A percentile compares a stretch with the other conserved stretches of the same genome.
phyloP scores from a whole-genome alignment of 2,888 invertebrate genomes.

The Euproctis similis region DNA sequence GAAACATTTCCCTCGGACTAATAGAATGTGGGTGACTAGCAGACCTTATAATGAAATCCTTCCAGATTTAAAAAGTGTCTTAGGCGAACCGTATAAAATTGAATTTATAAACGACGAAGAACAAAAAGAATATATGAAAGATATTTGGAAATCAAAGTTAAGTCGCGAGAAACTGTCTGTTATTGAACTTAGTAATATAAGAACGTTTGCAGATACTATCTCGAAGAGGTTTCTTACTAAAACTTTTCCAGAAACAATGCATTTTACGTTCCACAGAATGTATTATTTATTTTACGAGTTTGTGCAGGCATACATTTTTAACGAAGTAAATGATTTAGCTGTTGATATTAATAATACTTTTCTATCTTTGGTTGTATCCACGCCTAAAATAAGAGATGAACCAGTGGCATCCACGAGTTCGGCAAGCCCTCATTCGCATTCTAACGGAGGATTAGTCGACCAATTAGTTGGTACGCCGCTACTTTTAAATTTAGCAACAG shows the following conservation, averaged over 20 bases:
- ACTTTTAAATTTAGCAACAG: conserved; percentile 10
- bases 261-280: conserved; percentile 1
- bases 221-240: background rate
- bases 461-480: conserved; percentile 8
- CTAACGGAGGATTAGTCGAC: background rate
- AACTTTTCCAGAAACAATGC: background rate
- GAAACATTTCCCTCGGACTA: conserved; percentile 1
- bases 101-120: conserved; percentile 6
- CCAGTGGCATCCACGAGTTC: no score
- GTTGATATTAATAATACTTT: no score
- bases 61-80: conserved; percentile 7
- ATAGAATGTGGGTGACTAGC: conserved; percentile 14
- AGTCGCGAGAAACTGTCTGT: conserved; percentile 3
- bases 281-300: conserved; percentile 2
- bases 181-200: conserved; percentile 8
- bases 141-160: conserved; percentile 8
- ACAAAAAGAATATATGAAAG: conserved; percentile 8
- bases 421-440: no score
- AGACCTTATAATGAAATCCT: conserved; percentile 15
- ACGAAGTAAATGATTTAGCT: background rate
- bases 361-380: no score
- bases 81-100: conserved; percentile 9
- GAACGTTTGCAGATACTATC: conserved; percentile 1
- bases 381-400: no score
- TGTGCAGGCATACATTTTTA: no score